These are phyloP conservation scores for Drosophila histrio DNA, from an alignment of 2,888 invertebrate genomes.

Conservation along the genomic window DNA sequence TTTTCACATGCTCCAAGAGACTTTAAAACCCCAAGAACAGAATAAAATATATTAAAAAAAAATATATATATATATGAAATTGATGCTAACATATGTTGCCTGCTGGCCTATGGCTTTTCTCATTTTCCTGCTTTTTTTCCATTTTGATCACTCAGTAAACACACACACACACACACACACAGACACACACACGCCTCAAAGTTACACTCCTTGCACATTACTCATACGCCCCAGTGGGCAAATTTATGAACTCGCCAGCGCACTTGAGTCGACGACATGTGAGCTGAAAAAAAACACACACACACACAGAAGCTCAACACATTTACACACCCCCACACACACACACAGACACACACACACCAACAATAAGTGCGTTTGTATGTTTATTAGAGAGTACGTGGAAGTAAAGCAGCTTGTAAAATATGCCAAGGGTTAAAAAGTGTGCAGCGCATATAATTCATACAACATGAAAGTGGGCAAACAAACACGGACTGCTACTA, in stretches of 20 bases:
- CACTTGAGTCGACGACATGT: slow-evolving; percentile 73
- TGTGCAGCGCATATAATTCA: slow-evolving; percentile 77
- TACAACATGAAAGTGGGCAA: slow-evolving; percentile 60
- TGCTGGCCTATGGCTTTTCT: slow-evolving; percentile 60
- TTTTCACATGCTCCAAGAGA: slow-evolving; percentile 1
- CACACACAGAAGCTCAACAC: slow-evolving; percentile 3
- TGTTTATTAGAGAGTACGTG: slow-evolving; percentile 68
- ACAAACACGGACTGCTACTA: slow-evolving; percentile 31
- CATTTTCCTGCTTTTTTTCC: slow-evolving; percentile 42
- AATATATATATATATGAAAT: slow-evolving; percentile 54
- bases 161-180: slow-evolving; percentile 8
- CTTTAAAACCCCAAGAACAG: neutral
- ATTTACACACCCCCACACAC: slow-evolving; percentile 14
- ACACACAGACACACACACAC: slow-evolving; percentile 18
- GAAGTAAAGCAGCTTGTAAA: slow-evolving; percentile 76
- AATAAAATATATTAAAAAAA: slow-evolving; percentile 17
- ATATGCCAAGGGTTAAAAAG: slow-evolving; percentile 79
- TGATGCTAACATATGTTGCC: slow-evolving; percentile 68
- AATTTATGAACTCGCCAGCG: slow-evolving; percentile 76
- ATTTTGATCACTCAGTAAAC: slow-evolving; percentile 40
- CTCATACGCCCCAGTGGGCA: slow-evolving; percentile 80
- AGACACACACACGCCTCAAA: slow-evolving; percentile 29
- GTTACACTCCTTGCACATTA: slow-evolving; percentile 73
- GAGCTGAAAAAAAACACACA: slow-evolving; percentile 51
- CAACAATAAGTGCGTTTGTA: slow-evolving; percentile 71